phyloP scores from a whole-genome alignment of 92 coral and sea anemone genomes.

The Chrysogorgia sp. region DNA sequence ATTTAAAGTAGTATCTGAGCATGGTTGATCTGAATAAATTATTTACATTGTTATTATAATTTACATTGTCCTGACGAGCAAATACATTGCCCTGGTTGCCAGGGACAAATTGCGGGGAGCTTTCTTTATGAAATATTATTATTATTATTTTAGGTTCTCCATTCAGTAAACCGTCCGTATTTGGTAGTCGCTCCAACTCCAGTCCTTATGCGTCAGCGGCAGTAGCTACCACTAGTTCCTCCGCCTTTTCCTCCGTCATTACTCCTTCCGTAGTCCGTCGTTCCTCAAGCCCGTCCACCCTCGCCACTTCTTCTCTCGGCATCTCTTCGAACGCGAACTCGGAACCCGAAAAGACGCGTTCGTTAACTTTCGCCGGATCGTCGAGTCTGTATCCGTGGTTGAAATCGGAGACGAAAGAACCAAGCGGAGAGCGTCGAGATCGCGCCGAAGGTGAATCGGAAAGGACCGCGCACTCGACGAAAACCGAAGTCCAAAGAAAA shows the following conservation, averaged over 20 bases:
- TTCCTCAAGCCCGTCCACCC: neutral
- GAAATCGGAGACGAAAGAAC: constrained; percentile 65
- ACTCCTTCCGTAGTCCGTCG: constrained; percentile 5
- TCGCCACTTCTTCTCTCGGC: neutral
- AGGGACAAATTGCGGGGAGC: too few species aligned
- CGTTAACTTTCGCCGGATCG: constrained; percentile 52
- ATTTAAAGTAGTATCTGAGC: too few species aligned
- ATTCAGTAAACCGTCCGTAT: constrained; percentile 13
- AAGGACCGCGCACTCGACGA: neutral
- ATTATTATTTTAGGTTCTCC: constrained; percentile 31
- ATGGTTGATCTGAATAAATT: too few species aligned
- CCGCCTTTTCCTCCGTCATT: constrained; percentile 38
- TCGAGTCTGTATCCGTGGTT: constrained; percentile 75
- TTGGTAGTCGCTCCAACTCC: constrained; percentile 2
- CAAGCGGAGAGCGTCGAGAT: constrained; percentile 66
- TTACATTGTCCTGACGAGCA: too few species aligned
- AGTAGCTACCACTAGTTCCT: constrained; percentile 3
- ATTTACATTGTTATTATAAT: too few species aligned
- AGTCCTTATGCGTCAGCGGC: neutral
- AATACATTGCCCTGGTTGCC: too few species aligned
- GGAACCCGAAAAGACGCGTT: constrained; percentile 17
- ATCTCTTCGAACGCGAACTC: constrained; percentile 1
- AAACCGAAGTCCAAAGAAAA: constrained; percentile 1
- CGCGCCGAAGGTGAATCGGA: constrained; percentile 44
- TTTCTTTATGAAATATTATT: too few species aligned